Conservation (phyloP, 2,797 vertebrate genomes). For the Falco rusticolus region DNA sequence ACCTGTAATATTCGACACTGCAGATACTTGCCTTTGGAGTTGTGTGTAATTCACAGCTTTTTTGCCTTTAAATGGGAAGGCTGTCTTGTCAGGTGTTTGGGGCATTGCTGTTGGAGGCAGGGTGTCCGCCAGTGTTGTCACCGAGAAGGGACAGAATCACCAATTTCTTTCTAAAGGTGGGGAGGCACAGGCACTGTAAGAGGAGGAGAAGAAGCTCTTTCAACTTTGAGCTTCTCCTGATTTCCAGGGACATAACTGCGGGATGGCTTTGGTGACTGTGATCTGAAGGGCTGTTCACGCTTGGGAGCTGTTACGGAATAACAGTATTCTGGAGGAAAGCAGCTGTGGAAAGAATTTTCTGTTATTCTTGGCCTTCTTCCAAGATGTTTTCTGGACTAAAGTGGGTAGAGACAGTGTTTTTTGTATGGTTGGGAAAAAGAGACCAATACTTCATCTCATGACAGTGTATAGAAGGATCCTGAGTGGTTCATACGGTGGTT, state of each 20-base stretch:
- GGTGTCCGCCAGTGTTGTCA: not conserved
- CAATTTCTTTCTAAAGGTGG: not conserved
- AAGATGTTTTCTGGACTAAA: not conserved
- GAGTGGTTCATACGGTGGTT: not conserved
- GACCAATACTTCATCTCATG: not conserved
- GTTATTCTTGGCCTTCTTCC: not conserved
- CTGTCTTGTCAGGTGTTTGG: not conserved
- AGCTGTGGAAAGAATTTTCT: not conserved
- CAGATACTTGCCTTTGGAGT: not conserved
- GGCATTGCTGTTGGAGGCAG: not conserved
- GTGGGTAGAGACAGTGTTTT: not conserved
- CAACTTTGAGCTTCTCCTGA: not conserved
- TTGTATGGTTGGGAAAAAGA: not conserved
- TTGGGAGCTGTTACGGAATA: not conserved
- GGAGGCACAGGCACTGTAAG: not conserved
- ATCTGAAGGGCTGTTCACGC: not conserved
- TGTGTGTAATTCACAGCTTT: not conserved
- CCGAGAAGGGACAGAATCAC: not conserved
- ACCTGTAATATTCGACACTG: not conserved
- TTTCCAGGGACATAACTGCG: not conserved
- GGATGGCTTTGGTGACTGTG: not conserved
- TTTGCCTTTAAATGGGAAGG: not conserved
- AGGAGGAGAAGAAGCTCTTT: not conserved
- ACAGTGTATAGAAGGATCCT: constrained; percentile 4
- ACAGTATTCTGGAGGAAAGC: not conserved